Evolutionary conservation across 2,113 vertebrate genomes (phyloP).

Genomic region (Platysternon megacephalum): DNA sequence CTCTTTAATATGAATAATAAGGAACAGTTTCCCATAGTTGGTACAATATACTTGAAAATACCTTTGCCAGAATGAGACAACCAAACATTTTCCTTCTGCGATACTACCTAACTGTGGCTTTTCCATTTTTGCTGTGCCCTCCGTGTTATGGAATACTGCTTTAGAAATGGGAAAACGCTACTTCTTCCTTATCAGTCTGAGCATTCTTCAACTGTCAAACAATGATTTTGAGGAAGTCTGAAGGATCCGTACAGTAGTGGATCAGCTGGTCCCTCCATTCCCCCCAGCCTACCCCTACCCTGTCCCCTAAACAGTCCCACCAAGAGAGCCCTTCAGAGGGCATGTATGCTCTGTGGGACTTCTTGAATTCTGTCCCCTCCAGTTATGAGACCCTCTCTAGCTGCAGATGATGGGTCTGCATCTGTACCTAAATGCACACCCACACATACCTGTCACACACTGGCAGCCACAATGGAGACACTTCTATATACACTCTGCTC

Average conservation of each 20-base stretch:
- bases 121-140: neutral
- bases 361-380: neutral
- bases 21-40: neutral
- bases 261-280: neutral
- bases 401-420: neutral
- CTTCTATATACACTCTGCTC: neutral
- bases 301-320: neutral
- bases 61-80: neutral
- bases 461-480: neutral
- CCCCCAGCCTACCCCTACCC: neutral
- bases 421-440: neutral
- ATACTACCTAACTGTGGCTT: neutral
- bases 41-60: neutral
- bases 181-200: neutral
- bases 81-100: neutral
- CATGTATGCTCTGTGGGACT: neutral
- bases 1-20: neutral
- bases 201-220: neutral
- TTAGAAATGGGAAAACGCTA: neutral
- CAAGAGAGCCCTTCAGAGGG: neutral
- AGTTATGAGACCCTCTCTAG: neutral
- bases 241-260: neutral
- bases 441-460: neutral
- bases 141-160: rapidly evolving
- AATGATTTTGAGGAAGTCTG: neutral